A percentile compares a stretch with the other conserved stretches of the same genome.
These are phyloP conservation scores for Enteromius mattozi DNA, from an alignment of 2,797 vertebrate species.

Conservation along the genomic window DNA sequence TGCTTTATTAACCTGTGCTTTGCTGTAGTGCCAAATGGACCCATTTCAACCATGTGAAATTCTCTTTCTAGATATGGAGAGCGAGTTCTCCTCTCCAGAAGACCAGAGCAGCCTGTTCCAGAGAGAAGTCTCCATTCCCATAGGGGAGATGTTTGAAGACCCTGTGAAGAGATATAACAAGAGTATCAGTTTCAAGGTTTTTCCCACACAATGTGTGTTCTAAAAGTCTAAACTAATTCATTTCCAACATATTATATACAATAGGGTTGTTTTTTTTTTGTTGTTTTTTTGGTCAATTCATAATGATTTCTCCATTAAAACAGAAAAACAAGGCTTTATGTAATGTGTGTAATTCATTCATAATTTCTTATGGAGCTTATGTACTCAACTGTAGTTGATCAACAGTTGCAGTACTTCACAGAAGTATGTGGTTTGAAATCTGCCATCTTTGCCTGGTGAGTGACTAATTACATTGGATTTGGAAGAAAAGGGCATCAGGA, in stretches of 20 bases:
- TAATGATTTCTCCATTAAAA: conserved; percentile 7
- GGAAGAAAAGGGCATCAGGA: not conserved
- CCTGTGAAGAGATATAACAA: conserved; percentile 9
- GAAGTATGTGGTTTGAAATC: conserved; percentile 1
- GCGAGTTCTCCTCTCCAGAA: not conserved
- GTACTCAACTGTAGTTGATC: not conserved
- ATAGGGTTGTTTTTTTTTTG: not conserved
- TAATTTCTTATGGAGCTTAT: not conserved
- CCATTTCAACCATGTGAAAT: conserved; percentile 51
- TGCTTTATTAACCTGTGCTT: conserved; percentile 27
- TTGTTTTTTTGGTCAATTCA: too few species aligned
- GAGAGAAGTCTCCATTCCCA: conserved; percentile 21
- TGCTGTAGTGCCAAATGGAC: conserved; percentile 34
- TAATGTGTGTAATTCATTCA: not conserved
- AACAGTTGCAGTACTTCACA: not conserved
- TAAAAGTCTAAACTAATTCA: not conserved
- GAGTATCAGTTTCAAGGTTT: not conserved
- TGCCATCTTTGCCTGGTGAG: not conserved
- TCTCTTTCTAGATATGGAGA: conserved; percentile 53
- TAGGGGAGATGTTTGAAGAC: not conserved
- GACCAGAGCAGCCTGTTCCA: conserved; percentile 52
- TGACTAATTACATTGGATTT: conserved; percentile 6
- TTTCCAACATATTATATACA: not conserved
- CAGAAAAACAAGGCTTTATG: not conserved
- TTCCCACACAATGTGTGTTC: not conserved